A percentile compares a stretch with the other conserved stretches of the same genome.
Evolutionary conservation across 2,888 invertebrate species (phyloP).

Genomic region (Octodonta nipae): DNA sequence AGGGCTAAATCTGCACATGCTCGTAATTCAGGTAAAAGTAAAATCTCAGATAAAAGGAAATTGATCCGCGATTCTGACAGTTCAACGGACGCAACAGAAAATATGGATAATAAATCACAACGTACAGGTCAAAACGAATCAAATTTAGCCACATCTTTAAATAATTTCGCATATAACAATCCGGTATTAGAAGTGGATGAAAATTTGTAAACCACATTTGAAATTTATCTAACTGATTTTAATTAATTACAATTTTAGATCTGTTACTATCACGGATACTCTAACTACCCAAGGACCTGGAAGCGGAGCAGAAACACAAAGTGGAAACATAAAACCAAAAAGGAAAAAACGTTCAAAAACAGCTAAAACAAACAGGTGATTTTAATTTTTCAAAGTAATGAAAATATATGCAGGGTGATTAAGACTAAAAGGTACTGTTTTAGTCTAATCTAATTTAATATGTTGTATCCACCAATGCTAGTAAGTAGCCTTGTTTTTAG

Average conservation of each 20-base stretch:
- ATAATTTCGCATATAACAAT: no score
- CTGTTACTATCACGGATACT: background rate
- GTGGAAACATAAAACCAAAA: conserved; percentile 23
- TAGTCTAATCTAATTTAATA: no score
- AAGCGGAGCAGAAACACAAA: conserved; percentile 24
- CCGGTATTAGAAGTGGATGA: no score
- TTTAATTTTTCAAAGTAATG: no score
- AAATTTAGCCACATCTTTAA: no score
- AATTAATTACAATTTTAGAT: background rate
- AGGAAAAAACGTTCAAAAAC: conserved; percentile 30
- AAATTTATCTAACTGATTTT: background rate
- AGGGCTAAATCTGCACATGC: conserved; percentile 51
- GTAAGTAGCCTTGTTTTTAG: no score
- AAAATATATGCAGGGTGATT: no score
- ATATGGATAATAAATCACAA: no score
- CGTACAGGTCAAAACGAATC: no score
- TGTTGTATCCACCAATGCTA: no score
- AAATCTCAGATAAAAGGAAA: conserved; percentile 26
- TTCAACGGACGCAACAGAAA: conserved; percentile 25
- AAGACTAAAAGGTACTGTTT: no score
- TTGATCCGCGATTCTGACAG: conserved; percentile 29
- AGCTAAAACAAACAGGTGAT: conserved; percentile 30
- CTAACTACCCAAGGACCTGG: conserved; percentile 25
- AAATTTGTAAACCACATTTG: no score
- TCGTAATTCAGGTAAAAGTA: conserved; percentile 26